Evolutionary conservation across 2,888 invertebrate genomes (phyloP), one percentile per base, ranked within the genome.

Genomic region (Vesta saturnalis): DNA sequence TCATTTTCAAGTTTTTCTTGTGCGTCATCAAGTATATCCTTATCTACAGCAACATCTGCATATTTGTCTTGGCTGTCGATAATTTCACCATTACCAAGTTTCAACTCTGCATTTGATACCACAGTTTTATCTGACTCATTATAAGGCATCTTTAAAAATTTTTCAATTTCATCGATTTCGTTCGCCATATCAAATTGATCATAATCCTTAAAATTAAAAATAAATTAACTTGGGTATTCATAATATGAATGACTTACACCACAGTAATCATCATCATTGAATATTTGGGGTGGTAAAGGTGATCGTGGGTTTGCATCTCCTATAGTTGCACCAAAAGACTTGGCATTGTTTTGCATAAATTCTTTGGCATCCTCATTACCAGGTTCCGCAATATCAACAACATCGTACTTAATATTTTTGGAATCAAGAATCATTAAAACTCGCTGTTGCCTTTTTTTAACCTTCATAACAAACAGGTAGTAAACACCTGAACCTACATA

Each of bases 351-450:
- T 84, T 95, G 94, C 96, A 99, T 97, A 80, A 94, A 94, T 77
- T 94, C 94, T 84, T 95, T 94, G 75, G 94, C 93, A 67, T 89
- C 86, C 83, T 96, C 96, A 81, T 91, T 92, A 60, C 94, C 95
- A 15, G 97, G 96, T 83, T 97, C 97, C 58, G 97, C 94, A 80
- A 99, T 97, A 85, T 99, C 99, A 80, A 99, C 92, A 70, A 91
- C 87, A 83, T 95, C 93, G 84, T 96, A 97, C 77, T 92, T 90
- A 77, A 99, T 92, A 84, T 88, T 91, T 87, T 95, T 94, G 76
- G 96, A 94, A 81, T 97, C 96, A 79, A 99, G 86, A 80, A 97
- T 94, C 92, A 97, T 94, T 77, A 94, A 85, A 64, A 98, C 95
- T 73, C 96, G 90, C 83, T 96, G 96, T 84, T 98, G 97, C 77